Evolutionary conservation across 2,797 vertebrate species (phyloP).

Genomic region (Pelobates cultripes): DNA sequence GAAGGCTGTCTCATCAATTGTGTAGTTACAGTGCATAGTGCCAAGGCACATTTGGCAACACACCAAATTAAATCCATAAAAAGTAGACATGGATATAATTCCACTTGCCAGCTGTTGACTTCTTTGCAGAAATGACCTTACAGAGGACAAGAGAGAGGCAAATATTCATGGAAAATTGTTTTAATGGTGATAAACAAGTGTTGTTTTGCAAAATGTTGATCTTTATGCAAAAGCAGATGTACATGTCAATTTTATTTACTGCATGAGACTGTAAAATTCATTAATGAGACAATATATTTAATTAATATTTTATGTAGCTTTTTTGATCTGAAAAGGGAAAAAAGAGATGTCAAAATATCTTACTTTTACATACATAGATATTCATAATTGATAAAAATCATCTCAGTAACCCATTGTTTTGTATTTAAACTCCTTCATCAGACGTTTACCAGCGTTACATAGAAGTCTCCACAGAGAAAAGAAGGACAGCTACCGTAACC

Average conservation of each 20-base stretch:
- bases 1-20: slow-evolving; percentile 58
- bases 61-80: slow-evolving; percentile 67
- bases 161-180: slow-evolving; percentile 68
- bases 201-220: slow-evolving; percentile 67
- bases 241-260: slow-evolving; percentile 67
- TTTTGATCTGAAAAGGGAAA: too few species aligned
- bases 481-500: too few species aligned
- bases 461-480: too few species aligned
- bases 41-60: slow-evolving; percentile 66
- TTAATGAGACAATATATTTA: slow-evolving; percentile 13
- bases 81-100: slow-evolving; percentile 63
- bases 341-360: too few species aligned
- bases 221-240: slow-evolving; percentile 70
- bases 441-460: too few species aligned
- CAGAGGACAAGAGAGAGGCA: slow-evolving; percentile 62
- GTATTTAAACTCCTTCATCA: too few species aligned
- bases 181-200: slow-evolving; percentile 67
- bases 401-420: too few species aligned
- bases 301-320: background rate
- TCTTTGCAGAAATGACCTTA: slow-evolving; percentile 65
- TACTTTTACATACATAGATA: too few species aligned
- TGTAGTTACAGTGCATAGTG: slow-evolving; percentile 56
- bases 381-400: too few species aligned
- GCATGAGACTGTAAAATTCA: slow-evolving; percentile 30
- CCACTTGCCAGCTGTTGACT: slow-evolving; percentile 67